Evolutionary conservation across 2,888 invertebrate genomes (phyloP).

Genomic region (Oscheius sp.): DNA sequence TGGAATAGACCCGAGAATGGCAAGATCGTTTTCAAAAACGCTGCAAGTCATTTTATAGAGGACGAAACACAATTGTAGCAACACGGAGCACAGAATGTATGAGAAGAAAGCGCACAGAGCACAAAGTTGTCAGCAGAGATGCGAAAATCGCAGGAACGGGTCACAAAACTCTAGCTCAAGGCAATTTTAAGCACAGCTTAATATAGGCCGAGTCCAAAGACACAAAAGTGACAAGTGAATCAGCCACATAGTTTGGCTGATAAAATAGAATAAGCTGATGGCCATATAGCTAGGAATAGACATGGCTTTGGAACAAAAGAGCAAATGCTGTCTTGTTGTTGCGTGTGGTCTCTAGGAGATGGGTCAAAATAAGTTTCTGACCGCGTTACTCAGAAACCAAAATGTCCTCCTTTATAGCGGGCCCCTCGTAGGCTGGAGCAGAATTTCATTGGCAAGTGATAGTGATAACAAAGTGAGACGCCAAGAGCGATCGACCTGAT

Average conservation of each 20-base stretch:
- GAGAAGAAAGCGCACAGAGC: neutral
- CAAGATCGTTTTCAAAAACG: no score
- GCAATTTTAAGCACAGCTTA: neutral
- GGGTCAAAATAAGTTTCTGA: neutral
- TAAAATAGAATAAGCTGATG: slow-evolving; percentile 20
- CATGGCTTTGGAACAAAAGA: no score
- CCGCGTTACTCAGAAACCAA: neutral
- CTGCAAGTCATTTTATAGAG: no score
- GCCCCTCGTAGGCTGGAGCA: slow-evolving; percentile 9
- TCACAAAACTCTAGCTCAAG: neutral
- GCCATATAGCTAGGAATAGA: neutral
- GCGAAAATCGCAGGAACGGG: neutral
- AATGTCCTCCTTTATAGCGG: neutral
- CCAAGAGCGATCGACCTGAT: neutral
- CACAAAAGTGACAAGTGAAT: slow-evolving; percentile 7
- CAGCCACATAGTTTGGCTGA: slow-evolving; percentile 25
- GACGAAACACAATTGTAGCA: no score
- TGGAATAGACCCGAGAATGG: no score
- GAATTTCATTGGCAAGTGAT: slow-evolving; percentile 25
- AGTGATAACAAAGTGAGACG: slow-evolving; percentile 21
- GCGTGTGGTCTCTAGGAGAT: slow-evolving; percentile 13
- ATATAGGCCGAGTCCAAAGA: no score
- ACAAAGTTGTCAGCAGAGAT: neutral
- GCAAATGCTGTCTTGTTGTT: no score
- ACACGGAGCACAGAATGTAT: neutral